A percentile compares a stretch with the other conserved stretches of the same genome.
Conservation (phyloP, 1,140 invertebrate genomes). For the Steinernema feltiae region DNA sequence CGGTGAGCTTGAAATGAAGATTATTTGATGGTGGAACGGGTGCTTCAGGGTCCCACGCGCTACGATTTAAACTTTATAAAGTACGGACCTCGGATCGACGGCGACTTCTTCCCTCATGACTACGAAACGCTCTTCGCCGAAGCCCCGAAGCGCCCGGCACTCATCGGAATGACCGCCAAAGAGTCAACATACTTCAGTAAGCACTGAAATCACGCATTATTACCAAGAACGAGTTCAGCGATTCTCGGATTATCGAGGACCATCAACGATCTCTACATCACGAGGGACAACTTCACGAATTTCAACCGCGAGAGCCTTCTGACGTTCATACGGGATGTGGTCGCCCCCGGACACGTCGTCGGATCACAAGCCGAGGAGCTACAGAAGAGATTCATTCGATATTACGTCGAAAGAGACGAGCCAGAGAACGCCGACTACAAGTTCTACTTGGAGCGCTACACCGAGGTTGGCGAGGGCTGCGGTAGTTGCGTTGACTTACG, state of each 20-base stretch:
- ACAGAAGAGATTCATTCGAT: neutral
- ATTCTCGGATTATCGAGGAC: constrained; percentile 15
- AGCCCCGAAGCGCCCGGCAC: constrained; percentile 17
- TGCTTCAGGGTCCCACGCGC: neutral
- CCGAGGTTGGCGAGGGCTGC: constrained; percentile 18
- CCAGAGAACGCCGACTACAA: constrained; percentile 5
- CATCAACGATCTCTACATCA: neutral
- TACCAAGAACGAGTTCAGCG: constrained; percentile 13
- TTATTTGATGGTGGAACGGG: neutral
- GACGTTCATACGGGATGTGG: constrained; percentile 9
- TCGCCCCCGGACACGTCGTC: constrained; percentile 11
- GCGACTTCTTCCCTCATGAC: constrained; percentile 30
- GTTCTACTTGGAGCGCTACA: constrained; percentile 23
- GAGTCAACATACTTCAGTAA: constrained; percentile 31
- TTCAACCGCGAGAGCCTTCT: constrained; percentile 10
- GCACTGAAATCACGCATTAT: neutral
- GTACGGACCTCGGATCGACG: constrained; percentile 32
- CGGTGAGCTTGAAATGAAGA: neutral
- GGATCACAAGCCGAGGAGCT: neutral
- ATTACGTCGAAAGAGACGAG: constrained; percentile 17
- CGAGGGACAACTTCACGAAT: constrained; percentile 19
- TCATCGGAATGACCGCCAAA: constrained; percentile 32
- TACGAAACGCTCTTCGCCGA: constrained; percentile 22
- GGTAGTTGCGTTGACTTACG: neutral
- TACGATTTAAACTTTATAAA: constrained; percentile 15